A percentile compares a stretch with the other conserved stretches of the same genome.
phyloP scores from a whole-genome alignment of 2,113 vertebrate genomes.

The Herpailurus yagouaroundi region DNA sequence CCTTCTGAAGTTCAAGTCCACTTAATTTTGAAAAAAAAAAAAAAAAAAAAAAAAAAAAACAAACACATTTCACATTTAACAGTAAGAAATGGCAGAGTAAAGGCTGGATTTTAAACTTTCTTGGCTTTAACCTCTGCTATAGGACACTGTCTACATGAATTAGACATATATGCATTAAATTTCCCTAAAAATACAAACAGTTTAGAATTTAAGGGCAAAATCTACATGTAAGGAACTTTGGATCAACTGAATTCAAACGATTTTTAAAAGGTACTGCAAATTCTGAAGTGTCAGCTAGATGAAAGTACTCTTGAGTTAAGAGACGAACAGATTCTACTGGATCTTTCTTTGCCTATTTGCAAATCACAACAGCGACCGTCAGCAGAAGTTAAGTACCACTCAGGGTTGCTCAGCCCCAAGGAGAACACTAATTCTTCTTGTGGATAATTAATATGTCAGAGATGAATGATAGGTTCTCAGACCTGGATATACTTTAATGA shows the following conservation, averaged over 20 bases:
- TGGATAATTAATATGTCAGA: background rate
- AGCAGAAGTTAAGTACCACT: background rate
- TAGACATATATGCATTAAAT: slow-evolving; percentile 36
- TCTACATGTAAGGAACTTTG: background rate
- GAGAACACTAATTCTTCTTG: background rate
- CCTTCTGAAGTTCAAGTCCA: slow-evolving; percentile 69
- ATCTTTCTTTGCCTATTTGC: background rate
- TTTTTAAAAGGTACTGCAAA: slow-evolving; percentile 17
- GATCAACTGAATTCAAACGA: slow-evolving; percentile 16
- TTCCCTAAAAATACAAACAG: slow-evolving; percentile 16
- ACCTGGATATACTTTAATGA: background rate
- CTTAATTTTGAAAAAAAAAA: slow-evolving; percentile 67
- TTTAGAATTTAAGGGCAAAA: slow-evolving; percentile 21
- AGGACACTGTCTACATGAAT: slow-evolving; percentile 20
- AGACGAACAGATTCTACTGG: background rate
- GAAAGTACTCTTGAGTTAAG: background rate
- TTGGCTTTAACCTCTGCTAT: slow-evolving; percentile 14
- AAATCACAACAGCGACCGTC: background rate
- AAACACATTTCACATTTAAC: slow-evolving; percentile 64
- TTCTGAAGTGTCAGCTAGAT: slow-evolving; percentile 4
- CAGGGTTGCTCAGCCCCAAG: background rate
- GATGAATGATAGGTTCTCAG: background rate
- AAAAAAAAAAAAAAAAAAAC: too few relatives aligned
- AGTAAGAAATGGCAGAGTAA: slow-evolving; percentile 40
- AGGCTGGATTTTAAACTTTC: slow-evolving; percentile 36